Percentiles rank a stretch among this genome's conserved stretches.
These are phyloP conservation scores for Rhingia rostrata DNA, from an alignment of 2,888 invertebrate species.

Conservation along the genomic window DNA sequence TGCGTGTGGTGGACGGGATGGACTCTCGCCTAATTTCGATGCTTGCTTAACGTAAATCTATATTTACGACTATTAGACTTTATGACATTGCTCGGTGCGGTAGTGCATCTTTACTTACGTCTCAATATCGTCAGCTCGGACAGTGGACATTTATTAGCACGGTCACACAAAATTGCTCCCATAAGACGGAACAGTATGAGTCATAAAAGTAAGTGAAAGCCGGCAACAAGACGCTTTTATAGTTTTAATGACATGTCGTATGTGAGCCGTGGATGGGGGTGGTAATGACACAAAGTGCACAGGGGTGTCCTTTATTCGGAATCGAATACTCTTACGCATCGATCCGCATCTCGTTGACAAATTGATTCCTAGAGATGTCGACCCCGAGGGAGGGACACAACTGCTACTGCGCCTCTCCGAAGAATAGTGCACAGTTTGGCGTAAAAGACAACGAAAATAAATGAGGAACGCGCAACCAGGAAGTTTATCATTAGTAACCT, in stretches of 20 bases:
- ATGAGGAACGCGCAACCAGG: constrained; percentile 40
- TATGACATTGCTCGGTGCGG: constrained; percentile 76
- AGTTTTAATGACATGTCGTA: constrained; percentile 65
- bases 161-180: constrained; percentile 63
- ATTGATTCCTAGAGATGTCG: constrained; percentile 53
- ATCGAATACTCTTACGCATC: constrained; percentile 50
- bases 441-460: constrained; percentile 48
- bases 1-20: constrained; percentile 1
- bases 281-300: constrained; percentile 5
- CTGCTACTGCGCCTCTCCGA: not conserved
- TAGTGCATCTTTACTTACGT: constrained; percentile 35
- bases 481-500: constrained; percentile 52
- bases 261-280: constrained; percentile 36
- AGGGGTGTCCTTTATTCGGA: constrained; percentile 51
- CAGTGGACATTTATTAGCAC: constrained; percentile 61
- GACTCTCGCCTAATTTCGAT: constrained; percentile 55
- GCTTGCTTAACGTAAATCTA: constrained; percentile 77
- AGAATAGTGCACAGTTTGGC: constrained; percentile 42
- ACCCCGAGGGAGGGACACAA: constrained; percentile 20
- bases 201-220: constrained; percentile 69
- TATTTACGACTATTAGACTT: constrained; percentile 82
- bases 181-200: constrained; percentile 65
- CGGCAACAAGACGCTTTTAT: constrained; percentile 66
- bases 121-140: constrained; percentile 57
- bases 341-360: constrained; percentile 45